These are phyloP conservation scores for Pygoscelis antarcticus DNA, from an alignment of 2,113 vertebrate genomes.

Conservation along the genomic window DNA sequence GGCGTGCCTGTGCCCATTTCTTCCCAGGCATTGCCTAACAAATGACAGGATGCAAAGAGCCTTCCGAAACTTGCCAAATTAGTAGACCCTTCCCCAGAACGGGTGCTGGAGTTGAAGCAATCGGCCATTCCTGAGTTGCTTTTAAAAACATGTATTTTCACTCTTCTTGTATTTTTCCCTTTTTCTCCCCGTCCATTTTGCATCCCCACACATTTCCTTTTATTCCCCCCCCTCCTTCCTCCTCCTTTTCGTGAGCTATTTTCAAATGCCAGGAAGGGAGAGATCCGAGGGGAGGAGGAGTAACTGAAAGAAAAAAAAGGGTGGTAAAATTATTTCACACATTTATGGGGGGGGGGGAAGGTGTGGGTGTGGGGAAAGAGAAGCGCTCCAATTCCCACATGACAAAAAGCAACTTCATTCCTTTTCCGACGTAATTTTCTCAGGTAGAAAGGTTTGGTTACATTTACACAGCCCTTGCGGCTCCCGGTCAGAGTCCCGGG, in stretches of 20 bases:
- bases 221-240: not conserved
- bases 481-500: not conserved
- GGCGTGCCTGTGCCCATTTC: not conserved
- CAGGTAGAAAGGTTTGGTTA: not conserved
- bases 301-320: not conserved
- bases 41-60: not conserved
- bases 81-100: not conserved
- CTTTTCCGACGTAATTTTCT: not conserved
- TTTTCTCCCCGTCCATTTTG: not conserved
- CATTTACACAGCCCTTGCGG: not conserved
- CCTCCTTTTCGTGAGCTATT: slow-evolving; percentile 47
- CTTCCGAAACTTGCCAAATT: not conserved
- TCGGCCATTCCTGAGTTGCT: not conserved
- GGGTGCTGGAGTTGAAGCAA: not conserved
- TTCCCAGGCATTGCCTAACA: not conserved
- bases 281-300: slow-evolving; percentile 50
- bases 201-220: slow-evolving; percentile 23
- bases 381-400: slow-evolving; percentile 3
- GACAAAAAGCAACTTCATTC: slow-evolving; percentile 41
- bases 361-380: slow-evolving; percentile 31
- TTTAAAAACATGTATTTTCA: not conserved
- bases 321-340: slow-evolving; percentile 49
- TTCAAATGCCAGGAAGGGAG: slow-evolving; percentile 49
- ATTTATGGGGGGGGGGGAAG: not conserved
- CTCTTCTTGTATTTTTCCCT: not conserved